phyloP scores from a whole-genome alignment of 1,140 invertebrate genomes.

The Drosophila arawakana region DNA sequence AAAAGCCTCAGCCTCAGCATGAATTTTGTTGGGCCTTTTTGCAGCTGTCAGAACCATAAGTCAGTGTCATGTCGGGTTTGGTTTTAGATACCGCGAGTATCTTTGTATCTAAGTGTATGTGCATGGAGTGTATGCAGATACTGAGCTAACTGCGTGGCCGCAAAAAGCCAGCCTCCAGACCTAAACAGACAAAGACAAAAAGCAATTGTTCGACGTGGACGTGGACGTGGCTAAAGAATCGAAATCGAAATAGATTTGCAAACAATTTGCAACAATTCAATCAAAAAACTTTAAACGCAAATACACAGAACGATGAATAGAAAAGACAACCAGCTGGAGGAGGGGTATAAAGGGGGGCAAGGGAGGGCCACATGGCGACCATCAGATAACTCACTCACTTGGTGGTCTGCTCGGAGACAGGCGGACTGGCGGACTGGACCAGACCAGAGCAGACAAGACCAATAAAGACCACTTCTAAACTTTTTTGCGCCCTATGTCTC shows the following conservation, averaged over 20 bases:
- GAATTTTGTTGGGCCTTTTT: slow-evolving; percentile 54
- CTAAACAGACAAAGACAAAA: slow-evolving; percentile 72
- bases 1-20: slow-evolving; percentile 51
- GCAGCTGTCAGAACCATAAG: slow-evolving; percentile 82
- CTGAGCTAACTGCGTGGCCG: slow-evolving; percentile 64
- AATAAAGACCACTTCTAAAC: slow-evolving; percentile 61
- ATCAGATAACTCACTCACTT: slow-evolving; percentile 83
- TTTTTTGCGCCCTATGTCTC: slow-evolving; percentile 61
- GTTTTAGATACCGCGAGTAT: slow-evolving; percentile 32
- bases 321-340: slow-evolving; percentile 11
- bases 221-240: slow-evolving; percentile 41
- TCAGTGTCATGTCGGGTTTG: slow-evolving; percentile 75
- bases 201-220: slow-evolving; percentile 73
- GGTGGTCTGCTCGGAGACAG: slow-evolving; percentile 57
- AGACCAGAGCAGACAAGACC: slow-evolving; percentile 38
- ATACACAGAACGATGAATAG: slow-evolving; percentile 57
- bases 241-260: slow-evolving; percentile 82
- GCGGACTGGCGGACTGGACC: slow-evolving; percentile 31
- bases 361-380: slow-evolving; percentile 44
- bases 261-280: slow-evolving; percentile 83
- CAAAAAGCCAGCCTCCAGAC: slow-evolving; percentile 61
- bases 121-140: neutral
- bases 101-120: slow-evolving; percentile 48
- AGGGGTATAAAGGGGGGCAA: neutral
- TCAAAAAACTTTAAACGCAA: slow-evolving; percentile 83